phyloP scores from a whole-genome alignment of 2,797 vertebrate species.

The Pipistrellus kuhlii region DNA sequence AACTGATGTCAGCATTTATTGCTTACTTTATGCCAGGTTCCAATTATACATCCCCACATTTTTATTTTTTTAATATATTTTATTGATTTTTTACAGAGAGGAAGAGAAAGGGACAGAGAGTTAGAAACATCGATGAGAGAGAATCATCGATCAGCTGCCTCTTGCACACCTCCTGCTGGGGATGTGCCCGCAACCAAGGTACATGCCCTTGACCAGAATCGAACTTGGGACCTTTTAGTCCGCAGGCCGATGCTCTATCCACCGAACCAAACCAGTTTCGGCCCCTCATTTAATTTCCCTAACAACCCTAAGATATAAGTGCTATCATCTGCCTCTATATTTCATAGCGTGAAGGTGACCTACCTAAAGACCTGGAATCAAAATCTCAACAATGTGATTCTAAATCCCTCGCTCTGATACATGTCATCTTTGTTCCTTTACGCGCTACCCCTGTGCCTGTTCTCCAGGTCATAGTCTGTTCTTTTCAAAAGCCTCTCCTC shows the following conservation, averaged over 20 bases:
- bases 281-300: conserved; percentile 17
- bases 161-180: too few relatives aligned
- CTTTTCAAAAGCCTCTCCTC: not conserved
- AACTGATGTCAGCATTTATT: not conserved
- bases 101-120: too few relatives aligned
- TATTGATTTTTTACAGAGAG: too few relatives aligned
- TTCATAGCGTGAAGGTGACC: conserved; percentile 10
- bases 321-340: not conserved
- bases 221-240: too few relatives aligned
- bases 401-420: not conserved
- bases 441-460: not conserved
- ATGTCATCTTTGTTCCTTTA: not conserved
- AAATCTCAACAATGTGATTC: not conserved
- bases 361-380: conserved; percentile 19
- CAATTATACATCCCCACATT: not conserved
- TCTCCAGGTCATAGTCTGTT: not conserved
- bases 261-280: too few relatives aligned
- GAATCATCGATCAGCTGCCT: too few relatives aligned
- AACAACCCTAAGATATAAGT: not conserved
- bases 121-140: too few relatives aligned
- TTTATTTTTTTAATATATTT: not conserved
- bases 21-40: not conserved
- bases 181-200: too few relatives aligned
- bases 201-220: too few relatives aligned
- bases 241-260: too few relatives aligned